These are phyloP conservation scores for Apotomis turbidana DNA, from an alignment of 2,888 invertebrate genomes.

Conservation along the genomic window DNA sequence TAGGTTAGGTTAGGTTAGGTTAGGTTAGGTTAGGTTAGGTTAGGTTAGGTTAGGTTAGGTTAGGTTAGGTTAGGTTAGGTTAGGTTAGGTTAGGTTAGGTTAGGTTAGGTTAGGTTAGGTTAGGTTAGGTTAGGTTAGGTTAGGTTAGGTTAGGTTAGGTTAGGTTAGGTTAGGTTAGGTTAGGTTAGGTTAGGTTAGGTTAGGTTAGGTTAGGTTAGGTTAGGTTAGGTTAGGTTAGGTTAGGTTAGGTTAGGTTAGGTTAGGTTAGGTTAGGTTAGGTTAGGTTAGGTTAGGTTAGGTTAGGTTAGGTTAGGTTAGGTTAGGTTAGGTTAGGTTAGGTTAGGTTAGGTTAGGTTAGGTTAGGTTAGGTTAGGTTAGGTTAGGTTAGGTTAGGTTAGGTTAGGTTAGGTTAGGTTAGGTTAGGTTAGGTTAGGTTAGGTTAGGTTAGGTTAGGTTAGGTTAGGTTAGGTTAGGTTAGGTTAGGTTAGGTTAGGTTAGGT, in stretches of 20 bases:
- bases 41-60: slow-evolving; percentile 51
- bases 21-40: slow-evolving; percentile 49
- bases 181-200: too few relatives aligned
- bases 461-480: slow-evolving; percentile 11
- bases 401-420: slow-evolving; percentile 37
- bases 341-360: slow-evolving; percentile 30
- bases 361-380: slow-evolving; percentile 33
- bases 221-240: slow-evolving; percentile 34
- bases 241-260: slow-evolving; percentile 39
- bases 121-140: slow-evolving; percentile 48
- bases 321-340: slow-evolving; percentile 38
- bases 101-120: slow-evolving; percentile 48
- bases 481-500: slow-evolving; percentile 16
- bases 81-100: slow-evolving; percentile 49
- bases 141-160: slow-evolving; percentile 47
- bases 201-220: too few relatives aligned
- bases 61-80: slow-evolving; percentile 49
- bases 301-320: slow-evolving; percentile 39
- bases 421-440: slow-evolving; percentile 35
- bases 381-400: slow-evolving; percentile 34
- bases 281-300: slow-evolving; percentile 35
- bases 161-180: slow-evolving; percentile 44
- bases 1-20: slow-evolving; percentile 45
- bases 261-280: slow-evolving; percentile 39
- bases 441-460: slow-evolving; percentile 30